phyloP scores from a whole-genome alignment of 2,797 vertebrate species.

The Cephalopachus bancanus region DNA sequence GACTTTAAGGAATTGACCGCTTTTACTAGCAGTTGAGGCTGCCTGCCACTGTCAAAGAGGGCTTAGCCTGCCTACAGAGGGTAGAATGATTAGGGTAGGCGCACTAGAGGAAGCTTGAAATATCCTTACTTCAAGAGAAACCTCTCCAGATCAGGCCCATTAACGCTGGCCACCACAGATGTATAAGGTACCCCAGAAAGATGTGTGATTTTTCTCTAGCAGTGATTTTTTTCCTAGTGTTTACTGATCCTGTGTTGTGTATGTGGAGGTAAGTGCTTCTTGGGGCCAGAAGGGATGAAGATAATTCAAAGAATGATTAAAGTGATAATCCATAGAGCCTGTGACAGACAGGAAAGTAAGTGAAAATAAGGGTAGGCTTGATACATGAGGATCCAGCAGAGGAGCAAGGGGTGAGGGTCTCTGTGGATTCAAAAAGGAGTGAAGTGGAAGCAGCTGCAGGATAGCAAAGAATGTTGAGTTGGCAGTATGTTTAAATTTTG shows the following conservation, averaged over 20 bases:
- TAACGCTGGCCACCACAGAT: neutral
- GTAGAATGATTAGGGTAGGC: neutral
- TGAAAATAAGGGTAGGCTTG: neutral
- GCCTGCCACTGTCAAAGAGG: neutral
- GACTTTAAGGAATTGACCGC: neutral
- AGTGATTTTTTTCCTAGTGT: neutral
- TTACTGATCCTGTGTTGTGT: neutral
- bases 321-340: neutral
- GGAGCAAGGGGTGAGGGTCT: neutral
- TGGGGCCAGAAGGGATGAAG: neutral
- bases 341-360: neutral
- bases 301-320: neutral
- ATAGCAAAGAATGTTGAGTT: neutral
- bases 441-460: neutral
- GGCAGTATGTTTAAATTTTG: neutral
- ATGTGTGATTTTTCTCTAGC: neutral
- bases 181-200: neutral
- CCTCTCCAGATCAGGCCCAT: neutral
- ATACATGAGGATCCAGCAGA: neutral
- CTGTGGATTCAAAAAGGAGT: neutral
- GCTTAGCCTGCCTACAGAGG: neutral
- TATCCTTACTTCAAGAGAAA: slow-evolving; percentile 20
- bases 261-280: neutral
- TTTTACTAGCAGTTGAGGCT: neutral
- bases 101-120: neutral